phyloP scores from a whole-genome alignment of 2,888 invertebrate genomes.

The Coleophora flavipennella region DNA sequence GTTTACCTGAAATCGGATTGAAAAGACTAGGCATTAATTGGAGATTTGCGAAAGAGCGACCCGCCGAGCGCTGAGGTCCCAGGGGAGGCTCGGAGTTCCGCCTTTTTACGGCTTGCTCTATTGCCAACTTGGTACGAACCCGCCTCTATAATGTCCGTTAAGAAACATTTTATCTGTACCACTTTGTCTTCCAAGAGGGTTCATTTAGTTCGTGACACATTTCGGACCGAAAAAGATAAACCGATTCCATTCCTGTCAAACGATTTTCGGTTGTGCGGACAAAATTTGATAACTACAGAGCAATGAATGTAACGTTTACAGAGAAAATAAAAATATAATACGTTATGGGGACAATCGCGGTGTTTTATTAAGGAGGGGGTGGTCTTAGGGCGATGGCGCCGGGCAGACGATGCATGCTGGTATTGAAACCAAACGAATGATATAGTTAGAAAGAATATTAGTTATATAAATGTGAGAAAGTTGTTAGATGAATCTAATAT shows the following conservation, averaged over 20 bases:
- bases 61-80: constrained; percentile 32
- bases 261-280: constrained; percentile 5
- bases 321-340: constrained; percentile 39
- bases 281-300: constrained; percentile 6
- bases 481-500: constrained; percentile 16
- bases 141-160: constrained; percentile 63
- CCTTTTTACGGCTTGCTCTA: constrained; percentile 58
- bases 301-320: constrained; percentile 26
- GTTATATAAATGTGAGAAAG: constrained; percentile 1
- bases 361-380: constrained; percentile 34
- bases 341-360: constrained; percentile 27
- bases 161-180: constrained; percentile 67
- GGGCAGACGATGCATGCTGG: constrained; percentile 25
- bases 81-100: constrained; percentile 33
- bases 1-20: constrained; percentile 20
- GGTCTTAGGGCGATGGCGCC: constrained; percentile 49
- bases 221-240: constrained; percentile 54
- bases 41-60: constrained; percentile 29
- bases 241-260: constrained; percentile 20
- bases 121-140: constrained; percentile 29
- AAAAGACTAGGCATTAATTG: constrained; percentile 52
- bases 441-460: constrained; percentile 11
- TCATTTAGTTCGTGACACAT: constrained; percentile 58
- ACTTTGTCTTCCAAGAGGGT: constrained; percentile 63
- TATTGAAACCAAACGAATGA: constrained; percentile 22